Conservation (phyloP, 2,888 invertebrate genomes). For the Nomada fucata region DNA sequence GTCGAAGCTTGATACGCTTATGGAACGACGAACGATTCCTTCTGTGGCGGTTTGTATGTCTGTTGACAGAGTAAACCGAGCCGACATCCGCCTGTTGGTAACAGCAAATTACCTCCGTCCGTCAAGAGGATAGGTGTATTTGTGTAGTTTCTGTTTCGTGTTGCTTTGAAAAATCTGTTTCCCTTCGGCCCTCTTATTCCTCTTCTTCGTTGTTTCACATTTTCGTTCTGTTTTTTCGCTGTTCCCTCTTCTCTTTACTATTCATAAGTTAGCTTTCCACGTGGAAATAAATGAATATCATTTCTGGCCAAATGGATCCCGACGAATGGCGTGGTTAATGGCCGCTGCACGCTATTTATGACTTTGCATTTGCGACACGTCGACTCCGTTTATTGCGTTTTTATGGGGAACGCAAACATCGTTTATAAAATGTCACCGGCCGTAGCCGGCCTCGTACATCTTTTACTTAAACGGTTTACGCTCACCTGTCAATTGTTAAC, state of each 20-base stretch:
- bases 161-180: background rate
- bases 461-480: background rate
- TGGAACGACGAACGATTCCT: background rate
- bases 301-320: conserved; percentile 1
- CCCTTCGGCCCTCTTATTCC: background rate
- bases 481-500: background rate
- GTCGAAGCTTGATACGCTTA: background rate
- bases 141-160: background rate
- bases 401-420: conserved; percentile 4
- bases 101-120: background rate
- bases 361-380: conserved; percentile 20
- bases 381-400: conserved; percentile 18
- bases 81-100: background rate
- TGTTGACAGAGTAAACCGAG: background rate
- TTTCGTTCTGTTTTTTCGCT: no score
- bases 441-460: background rate
- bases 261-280: no score
- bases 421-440: background rate
- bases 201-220: background rate
- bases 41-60: background rate
- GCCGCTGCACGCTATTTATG: background rate
- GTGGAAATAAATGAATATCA: conserved; percentile 13
- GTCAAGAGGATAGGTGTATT: background rate
- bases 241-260: no score
- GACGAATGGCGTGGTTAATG: conserved; percentile 18